phyloP scores from a whole-genome alignment of 2,113 vertebrate species.

The Amia ocellicauda region DNA sequence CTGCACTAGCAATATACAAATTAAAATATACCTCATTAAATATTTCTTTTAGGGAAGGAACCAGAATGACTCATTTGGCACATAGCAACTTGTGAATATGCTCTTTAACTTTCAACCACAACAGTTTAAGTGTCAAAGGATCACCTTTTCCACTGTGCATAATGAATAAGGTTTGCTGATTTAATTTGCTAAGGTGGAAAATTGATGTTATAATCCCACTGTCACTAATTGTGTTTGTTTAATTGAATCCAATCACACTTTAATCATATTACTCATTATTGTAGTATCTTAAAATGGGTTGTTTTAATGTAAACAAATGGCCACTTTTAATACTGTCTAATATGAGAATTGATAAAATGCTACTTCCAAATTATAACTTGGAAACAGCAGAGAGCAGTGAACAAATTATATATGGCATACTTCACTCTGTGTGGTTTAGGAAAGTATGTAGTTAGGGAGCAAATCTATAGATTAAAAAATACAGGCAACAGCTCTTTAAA shows the following conservation, averaged over 20 bases:
- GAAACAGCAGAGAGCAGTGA: no score
- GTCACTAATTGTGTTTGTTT: slow-evolving; percentile 20
- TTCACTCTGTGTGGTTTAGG: no score
- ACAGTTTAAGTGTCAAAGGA: background rate
- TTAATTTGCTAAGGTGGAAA: slow-evolving; percentile 15
- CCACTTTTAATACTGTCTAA: background rate
- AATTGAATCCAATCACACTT: slow-evolving; percentile 13
- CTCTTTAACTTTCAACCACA: no score
- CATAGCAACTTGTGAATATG: no score
- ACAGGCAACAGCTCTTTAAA: no score
- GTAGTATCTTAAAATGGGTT: slow-evolving; percentile 9
- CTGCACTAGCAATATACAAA: background rate
- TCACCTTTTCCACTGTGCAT: background rate
- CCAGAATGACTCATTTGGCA: background rate
- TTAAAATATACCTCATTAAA: background rate
- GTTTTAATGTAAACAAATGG: slow-evolving; percentile 18
- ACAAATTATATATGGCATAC: no score
- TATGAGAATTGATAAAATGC: no score
- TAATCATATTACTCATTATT: slow-evolving; percentile 19
- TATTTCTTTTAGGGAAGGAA: background rate
- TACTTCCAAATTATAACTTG: no score
- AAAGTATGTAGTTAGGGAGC: no score
- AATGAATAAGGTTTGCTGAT: background rate
- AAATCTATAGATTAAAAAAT: no score
- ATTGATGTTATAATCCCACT: slow-evolving; percentile 14